Conservation (phyloP, 92 coral and sea anemone genomes). For the Zoanthus gigantus region DNA sequence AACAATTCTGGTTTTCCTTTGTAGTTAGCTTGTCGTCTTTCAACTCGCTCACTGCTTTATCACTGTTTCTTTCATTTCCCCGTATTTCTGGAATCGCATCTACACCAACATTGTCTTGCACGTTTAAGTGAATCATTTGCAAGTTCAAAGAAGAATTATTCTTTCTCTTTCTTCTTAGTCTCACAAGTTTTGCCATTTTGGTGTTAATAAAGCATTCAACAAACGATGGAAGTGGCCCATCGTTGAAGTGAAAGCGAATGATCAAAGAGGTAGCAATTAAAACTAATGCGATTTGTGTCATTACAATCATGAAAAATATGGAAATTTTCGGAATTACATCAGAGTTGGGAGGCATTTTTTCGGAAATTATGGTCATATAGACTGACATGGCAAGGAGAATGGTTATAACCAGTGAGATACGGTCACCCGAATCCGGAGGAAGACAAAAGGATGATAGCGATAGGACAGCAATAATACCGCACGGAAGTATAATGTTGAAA, state of each 20-base stretch:
- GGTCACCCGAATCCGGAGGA: constrained; percentile 51
- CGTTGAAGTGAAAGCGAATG: neutral
- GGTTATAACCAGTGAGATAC: constrained; percentile 48
- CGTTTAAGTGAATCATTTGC: neutral
- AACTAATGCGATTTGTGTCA: constrained; percentile 37
- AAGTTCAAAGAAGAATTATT: no score
- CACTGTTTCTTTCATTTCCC: neutral
- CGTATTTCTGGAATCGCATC: neutral
- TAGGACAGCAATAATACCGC: constrained; percentile 43
- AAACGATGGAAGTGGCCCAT: constrained; percentile 11
- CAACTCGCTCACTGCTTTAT: neutral
- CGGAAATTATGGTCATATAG: constrained; percentile 53
- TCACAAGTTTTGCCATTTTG: neutral
- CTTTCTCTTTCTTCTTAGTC: neutral
- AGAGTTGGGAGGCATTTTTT: constrained; percentile 50
- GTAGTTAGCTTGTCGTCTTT: neutral
- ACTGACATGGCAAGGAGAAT: constrained; percentile 42
- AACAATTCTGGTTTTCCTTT: neutral
- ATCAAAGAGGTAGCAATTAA: constrained; percentile 33
- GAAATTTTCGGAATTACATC: constrained; percentile 42
- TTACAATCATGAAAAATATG: constrained; percentile 20
- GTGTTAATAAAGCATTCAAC: neutral
- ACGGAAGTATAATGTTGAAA: constrained; percentile 45
- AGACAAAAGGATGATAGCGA: constrained; percentile 31
- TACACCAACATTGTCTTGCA: neutral